Evolutionary conservation across 2,888 invertebrate genomes (phyloP).

Genomic region (Phanerotoma sp.): DNA sequence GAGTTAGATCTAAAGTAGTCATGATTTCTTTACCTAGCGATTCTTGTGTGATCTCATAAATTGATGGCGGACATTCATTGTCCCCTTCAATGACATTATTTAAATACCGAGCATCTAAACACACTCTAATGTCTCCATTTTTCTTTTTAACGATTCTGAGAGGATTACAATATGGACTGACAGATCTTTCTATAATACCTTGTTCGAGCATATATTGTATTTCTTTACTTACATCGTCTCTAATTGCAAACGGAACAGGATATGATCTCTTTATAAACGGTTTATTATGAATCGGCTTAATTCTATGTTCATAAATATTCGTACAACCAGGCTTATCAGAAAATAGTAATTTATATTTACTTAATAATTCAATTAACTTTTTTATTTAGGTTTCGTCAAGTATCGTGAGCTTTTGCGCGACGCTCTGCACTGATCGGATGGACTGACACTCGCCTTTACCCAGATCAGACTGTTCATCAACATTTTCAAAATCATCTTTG

Average conservation of each 20-base stretch:
- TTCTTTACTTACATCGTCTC: conserved; percentile 36
- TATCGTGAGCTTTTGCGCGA: too few species aligned
- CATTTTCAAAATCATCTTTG: too few species aligned
- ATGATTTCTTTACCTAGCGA: conserved; percentile 27
- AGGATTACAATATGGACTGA: conserved; percentile 41
- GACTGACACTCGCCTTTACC: too few species aligned
- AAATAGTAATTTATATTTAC: conserved; percentile 30
- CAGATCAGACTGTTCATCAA: too few species aligned
- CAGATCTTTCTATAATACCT: conserved; percentile 39
- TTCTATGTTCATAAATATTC: conserved; percentile 37
- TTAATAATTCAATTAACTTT: too few species aligned
- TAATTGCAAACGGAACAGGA: conserved; percentile 39
- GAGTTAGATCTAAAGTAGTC: conserved; percentile 31
- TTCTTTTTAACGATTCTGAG: conserved; percentile 41
- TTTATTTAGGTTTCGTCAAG: too few species aligned
- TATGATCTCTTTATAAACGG: conserved; percentile 38
- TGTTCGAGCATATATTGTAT: conserved; percentile 37
- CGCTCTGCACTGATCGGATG: too few species aligned
- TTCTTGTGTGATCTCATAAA: conserved; percentile 29
- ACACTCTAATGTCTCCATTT: conserved; percentile 40
- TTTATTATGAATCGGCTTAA: conserved; percentile 31
- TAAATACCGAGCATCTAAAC: conserved; percentile 42
- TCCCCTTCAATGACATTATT: conserved; percentile 41
- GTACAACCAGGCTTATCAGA: conserved; percentile 35
- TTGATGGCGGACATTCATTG: conserved; percentile 34